Evolutionary conservation across 2,888 invertebrate genomes (phyloP).

Genomic region (Himalopsyche kuldschensis): DNA sequence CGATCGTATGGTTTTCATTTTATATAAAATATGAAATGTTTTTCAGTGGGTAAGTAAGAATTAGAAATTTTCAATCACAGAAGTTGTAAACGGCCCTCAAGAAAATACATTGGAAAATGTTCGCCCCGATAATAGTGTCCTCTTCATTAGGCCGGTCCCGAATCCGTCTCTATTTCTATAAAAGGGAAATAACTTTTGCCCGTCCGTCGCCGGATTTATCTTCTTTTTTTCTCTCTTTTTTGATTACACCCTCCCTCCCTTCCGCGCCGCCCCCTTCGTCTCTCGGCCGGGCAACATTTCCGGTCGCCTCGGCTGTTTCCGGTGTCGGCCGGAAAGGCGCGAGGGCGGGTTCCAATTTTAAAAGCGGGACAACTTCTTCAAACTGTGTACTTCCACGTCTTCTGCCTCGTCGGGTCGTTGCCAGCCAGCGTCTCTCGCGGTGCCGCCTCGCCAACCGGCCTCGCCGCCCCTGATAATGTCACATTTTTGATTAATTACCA

Average conservation of each 20-base stretch:
- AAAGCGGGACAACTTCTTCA: constrained; percentile 1
- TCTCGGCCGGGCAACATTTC: background rate
- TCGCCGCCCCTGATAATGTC: background rate
- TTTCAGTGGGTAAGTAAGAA: background rate
- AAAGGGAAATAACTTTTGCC: background rate
- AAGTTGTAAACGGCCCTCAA: background rate
- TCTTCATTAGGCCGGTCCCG: background rate
- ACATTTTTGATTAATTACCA: background rate
- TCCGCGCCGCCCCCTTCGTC: background rate
- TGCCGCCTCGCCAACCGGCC: background rate
- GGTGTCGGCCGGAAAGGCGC: constrained; percentile 1
- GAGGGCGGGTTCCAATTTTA: constrained; percentile 1
- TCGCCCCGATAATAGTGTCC: background rate
- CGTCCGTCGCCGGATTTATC: background rate
- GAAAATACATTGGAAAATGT: background rate
- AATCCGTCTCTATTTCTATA: background rate
- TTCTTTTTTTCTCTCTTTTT: background rate
- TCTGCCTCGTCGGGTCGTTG: background rate
- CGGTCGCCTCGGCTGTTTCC: background rate
- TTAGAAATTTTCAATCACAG: background rate
- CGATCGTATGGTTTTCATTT: too few species aligned
- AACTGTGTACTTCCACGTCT: background rate
- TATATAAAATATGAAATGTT: too few species aligned
- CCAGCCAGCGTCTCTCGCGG: background rate
- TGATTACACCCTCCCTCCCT: background rate